Evolutionary conservation across 2,888 invertebrate genomes (phyloP), one percentile per base, ranked within the genome.

Genomic region (Autographa pulchrina): DNA sequence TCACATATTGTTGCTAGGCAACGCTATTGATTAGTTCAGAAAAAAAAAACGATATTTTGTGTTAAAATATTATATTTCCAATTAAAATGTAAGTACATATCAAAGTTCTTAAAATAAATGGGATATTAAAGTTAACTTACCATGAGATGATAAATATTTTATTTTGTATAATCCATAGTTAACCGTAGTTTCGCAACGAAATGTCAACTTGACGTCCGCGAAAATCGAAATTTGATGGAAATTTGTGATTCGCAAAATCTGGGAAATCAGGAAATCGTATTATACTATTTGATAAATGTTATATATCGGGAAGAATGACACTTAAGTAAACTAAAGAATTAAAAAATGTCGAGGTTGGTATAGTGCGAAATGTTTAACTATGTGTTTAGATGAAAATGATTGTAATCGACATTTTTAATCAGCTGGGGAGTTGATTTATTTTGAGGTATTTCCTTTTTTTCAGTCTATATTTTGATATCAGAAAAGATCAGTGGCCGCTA

Each of bases 401-500:
- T 20, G 11, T 1, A 54, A 20, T 54, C 9, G 20, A 5, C 2
- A 25, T 56, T 13, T 25, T 2, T 5, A 56, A 25, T 0, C 54
- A 13, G 14, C 20, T 25, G 54, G 2, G 25, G 5, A 56, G 0
- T 56, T 0, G 13, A 20, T 25, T 25, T 56, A 58, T 65, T 66
- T 66, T 58, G 63, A 68, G 13, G 38, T 72, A 52, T 65, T 70
- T 59, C 25, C 43, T 72, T 25, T 68, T 25, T 89, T 93, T 64
- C 83, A 93, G 92, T 75, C 88, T 97, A 68, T 96, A 96, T 89
- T 90, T 96, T 75, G 96, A 96, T 87, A 96, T 97, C 69, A 90
- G 89, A 61, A 92, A 94, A 16, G 92, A 96, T 65, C 97, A 98
- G 90, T 97, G 97, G 96, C 98, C 99, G 0, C 97, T 99, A 71